A percentile compares a stretch with the other conserved stretches of the same genome.
These are phyloP conservation scores for Calliopsis andreniformis DNA, from an alignment of 1,140 invertebrate genomes.

Conservation along the genomic window DNA sequence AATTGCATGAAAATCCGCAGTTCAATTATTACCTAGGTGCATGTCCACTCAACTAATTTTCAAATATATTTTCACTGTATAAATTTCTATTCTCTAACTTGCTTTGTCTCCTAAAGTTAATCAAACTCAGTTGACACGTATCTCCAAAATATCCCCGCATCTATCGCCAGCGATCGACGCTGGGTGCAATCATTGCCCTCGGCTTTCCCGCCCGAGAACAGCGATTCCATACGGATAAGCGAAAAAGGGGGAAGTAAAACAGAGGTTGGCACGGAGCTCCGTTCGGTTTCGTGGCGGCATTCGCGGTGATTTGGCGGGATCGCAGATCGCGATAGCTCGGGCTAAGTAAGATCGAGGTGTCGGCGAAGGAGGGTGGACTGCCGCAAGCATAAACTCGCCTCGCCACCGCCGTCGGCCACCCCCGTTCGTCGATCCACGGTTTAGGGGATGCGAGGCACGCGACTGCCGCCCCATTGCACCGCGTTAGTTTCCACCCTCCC, in stretches of 20 bases:
- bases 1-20: too few relatives aligned
- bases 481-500: slow-evolving; percentile 64
- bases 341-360: slow-evolving; percentile 55
- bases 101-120: too few relatives aligned
- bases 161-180: too few relatives aligned
- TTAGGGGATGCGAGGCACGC: slow-evolving; percentile 73
- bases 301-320: slow-evolving; percentile 57
- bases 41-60: too few relatives aligned
- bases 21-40: too few relatives aligned
- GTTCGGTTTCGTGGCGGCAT: slow-evolving; percentile 45
- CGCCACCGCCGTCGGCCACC: neutral
- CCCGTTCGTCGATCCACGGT: slow-evolving; percentile 33
- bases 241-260: neutral
- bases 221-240: neutral
- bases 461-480: slow-evolving; percentile 71
- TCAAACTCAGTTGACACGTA: too few relatives aligned
- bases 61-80: too few relatives aligned
- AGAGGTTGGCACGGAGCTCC: neutral
- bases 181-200: too few relatives aligned
- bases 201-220: neutral
- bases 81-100: too few relatives aligned
- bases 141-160: too few relatives aligned
- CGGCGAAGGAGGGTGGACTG: slow-evolving; percentile 43
- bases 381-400: slow-evolving; percentile 38
- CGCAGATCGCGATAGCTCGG: slow-evolving; percentile 46